Evolutionary conservation across 2,797 vertebrate genomes (phyloP), one percentile per base, ranked within the genome.

Genomic region (Zalophus californianus): DNA sequence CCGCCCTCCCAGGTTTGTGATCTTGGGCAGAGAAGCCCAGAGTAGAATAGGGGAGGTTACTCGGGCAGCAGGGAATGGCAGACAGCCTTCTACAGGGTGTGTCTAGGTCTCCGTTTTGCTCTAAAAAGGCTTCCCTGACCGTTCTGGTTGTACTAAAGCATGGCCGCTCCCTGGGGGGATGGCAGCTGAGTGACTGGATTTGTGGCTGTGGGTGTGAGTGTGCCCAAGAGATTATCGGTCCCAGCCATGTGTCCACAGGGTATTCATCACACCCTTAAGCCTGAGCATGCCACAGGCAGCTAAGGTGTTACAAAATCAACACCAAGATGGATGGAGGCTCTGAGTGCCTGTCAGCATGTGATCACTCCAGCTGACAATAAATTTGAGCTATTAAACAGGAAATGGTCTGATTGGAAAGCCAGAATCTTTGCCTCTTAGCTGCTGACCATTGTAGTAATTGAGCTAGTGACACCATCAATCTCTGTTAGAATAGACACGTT

Each of bases 381-480:
- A 97, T 98, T 88, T 97, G 96, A 98, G 79, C 68, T 94, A 86
- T 98, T 96, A 95, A 96, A 97, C 82, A 95, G 25, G 97, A 97
- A 93, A 93, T 66, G 96, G 70, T 96, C 50, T 93, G 90, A 92
- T 79, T 90, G 95, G 95, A 93, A 97, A 98, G 93, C 64, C 1
- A 96, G 97, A 97, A 50, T 75, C 97, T 97, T 89, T 96, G 77
- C 94, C 94, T 96, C 91, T 72, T 86, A 98, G 91, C 98, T 96
- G 70, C 96, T 97, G 97, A 97, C 96, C 96, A 95, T 50, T 79
- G 66, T 97, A 86, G 85, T 96, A 88, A 97, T 92, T 96, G 94
- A 97, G 90, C 97, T 56, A 68, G 78, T 86, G 84, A 64, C 90
- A 89, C 87, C 91, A 96, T 98, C 98, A 95, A 78, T 98, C 97